Base-by-base conservation (phyloP, 2,113 vertebrate genomes). In the Megaceryle maxima region DNA sequence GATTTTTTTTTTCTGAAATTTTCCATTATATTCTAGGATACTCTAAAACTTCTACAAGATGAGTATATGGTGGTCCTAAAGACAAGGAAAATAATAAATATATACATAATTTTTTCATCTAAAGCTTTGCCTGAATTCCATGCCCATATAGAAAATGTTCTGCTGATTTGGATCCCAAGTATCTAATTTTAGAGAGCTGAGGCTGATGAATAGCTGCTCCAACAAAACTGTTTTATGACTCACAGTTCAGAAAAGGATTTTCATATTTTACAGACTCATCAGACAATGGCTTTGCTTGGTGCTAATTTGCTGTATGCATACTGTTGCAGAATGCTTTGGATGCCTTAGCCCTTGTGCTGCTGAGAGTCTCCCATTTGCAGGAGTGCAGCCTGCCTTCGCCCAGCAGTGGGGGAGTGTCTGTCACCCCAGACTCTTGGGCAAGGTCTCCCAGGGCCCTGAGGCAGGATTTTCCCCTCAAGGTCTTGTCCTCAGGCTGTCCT, bases 171-270 rank as follows among this genome's bases (percentile, higher is more conserved):
- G 18, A 73, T 48, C 20, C 33, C 25, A 76, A 90, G 70, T 48
- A 79, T 43, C 74, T 93, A 96, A 90, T 90, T 97, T 94, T 89
- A 91, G 93, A 92, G 39, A 55, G 39, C 66, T 9, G 20, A 87
- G 24, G 16, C 51, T 92, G 91, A 82, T 89, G 62, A 97, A 91
- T 57, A 74, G 63, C 56, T 73, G 59, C 46, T 60, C 48, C 26
- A 33, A 82, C 39, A 82, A 78, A 95, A 82, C 33, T 39, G 62
- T 18, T 88, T 82, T 75, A 83, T 81, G 88, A 85, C 83, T 97
- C 87, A 95, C 18, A 81, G 66, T 64, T 95, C 37, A 50, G 64
- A 75, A 84, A 83, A 81, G 33, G 43, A 51, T 74, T 90, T 93
- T 89, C 37, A 13, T 63, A 48, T 28, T 78, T 73, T 24, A 37